Evolutionary conservation across 2,113 vertebrate species (phyloP).

Genomic region (Sinocyclocheilus anshuiensis): DNA sequence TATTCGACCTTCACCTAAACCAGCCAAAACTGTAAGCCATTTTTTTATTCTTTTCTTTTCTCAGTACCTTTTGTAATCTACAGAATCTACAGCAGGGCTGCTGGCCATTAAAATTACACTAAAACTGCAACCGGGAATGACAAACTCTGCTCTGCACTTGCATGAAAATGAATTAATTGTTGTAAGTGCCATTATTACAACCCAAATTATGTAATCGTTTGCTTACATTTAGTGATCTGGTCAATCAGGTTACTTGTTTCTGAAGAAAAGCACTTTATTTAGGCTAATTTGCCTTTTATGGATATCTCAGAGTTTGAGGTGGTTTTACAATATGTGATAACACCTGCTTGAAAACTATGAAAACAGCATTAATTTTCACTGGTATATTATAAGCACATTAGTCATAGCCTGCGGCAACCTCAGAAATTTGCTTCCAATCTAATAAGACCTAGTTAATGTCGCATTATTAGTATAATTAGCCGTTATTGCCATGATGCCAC

Average conservation of each 20-base stretch:
- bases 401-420: neutral
- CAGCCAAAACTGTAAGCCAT: constrained; percentile 38
- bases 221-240: constrained; percentile 23
- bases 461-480: constrained; percentile 15
- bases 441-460: neutral
- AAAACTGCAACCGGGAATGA: constrained; percentile 40
- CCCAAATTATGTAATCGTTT: constrained; percentile 32
- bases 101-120: constrained; percentile 55
- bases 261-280: constrained; percentile 43
- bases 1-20: constrained; percentile 23
- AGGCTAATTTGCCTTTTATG: constrained; percentile 26
- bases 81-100: constrained; percentile 51
- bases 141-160: constrained; percentile 20
- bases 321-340: constrained; percentile 19
- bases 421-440: constrained; percentile 16
- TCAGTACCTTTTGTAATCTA: constrained; percentile 49
- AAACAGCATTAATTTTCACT: neutral
- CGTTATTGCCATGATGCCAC: neutral
- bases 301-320: constrained; percentile 18
- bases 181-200: constrained; percentile 40
- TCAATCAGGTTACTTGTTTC: constrained; percentile 10
- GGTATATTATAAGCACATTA: neutral
- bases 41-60: neutral
- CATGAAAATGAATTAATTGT: constrained; percentile 32
- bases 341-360: constrained; percentile 14